Base-by-base conservation (phyloP, 2,888 invertebrate species). In the Lamproptera curius region DNA sequence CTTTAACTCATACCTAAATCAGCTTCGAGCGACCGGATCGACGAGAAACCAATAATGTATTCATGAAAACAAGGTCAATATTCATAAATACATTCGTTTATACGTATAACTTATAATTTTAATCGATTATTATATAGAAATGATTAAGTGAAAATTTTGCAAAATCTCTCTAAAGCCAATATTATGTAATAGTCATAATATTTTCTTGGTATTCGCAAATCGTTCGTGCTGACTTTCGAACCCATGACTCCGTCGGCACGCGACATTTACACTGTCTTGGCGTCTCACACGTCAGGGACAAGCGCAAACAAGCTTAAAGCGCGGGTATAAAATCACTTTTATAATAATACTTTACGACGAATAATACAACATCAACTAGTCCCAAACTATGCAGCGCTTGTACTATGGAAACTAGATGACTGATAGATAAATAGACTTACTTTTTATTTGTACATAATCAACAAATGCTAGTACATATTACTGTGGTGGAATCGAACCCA, bases 201-300 rank as follows among this genome's bases (percentile, higher is more conserved):
- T 79, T 77, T 80, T 79, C 73, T 74, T 70, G 66, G 65, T 65
- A 70, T 81, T 81, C 70, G 76, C 74, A 79, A 79, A 74, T 70
- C 76, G 70, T 73, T 70, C 67, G 56, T 64, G 68, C 73, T 75
- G 69, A 67, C 73, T 73, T 71, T 73, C 71, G 72, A 76, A 76
- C 77, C 73, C 74, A 70, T 82, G 85, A 82, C 85, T 77, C 76
- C 75, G 72, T 73, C 63, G 83, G 85, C 76, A 81, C 70, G 84
- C 76, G 84, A 76, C 83, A 86, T 84, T 87, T 83, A 70, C 75
- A 72, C 63, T 60, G 31, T 65, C 63, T 61, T 59, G 69, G 66
- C 67, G 65, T 68, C 59, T 62, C 57, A 52, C 62, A 58, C 62
- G 65, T 55, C 57, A 56, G 46, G 48, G 49, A 50, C 51, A 48